Evolutionary conservation across 2,888 invertebrate species (phyloP).

Genomic region (Drosophila emarginata): DNA sequence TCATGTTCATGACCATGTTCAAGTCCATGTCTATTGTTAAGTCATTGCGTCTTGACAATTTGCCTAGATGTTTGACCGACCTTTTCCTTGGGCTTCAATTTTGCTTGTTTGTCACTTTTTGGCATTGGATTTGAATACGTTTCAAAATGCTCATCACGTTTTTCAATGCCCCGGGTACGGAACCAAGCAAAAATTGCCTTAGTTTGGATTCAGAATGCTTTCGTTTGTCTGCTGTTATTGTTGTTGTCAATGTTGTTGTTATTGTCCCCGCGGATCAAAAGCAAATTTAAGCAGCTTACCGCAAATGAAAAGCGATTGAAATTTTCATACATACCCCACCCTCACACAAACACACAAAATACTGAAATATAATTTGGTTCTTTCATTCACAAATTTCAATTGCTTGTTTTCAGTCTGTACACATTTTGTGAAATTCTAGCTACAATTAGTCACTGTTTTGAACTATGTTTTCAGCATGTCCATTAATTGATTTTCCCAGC

Average conservation of each 20-base stretch:
- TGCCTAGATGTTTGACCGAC: conserved; percentile 11
- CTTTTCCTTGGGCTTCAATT: conserved; percentile 25
- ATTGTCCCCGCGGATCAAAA: conserved; percentile 62
- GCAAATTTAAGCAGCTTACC: conserved; percentile 71
- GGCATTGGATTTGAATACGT: conserved; percentile 62
- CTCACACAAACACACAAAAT: not conserved
- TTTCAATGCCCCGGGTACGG: conserved; percentile 8
- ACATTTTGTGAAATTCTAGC: conserved; percentile 15
- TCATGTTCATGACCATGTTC: conserved; percentile 25
- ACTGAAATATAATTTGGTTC: not conserved
- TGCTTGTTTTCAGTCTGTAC: not conserved
- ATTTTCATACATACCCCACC: conserved; percentile 33
- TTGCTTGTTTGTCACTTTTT: conserved; percentile 60
- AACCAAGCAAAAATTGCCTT: conserved; percentile 27
- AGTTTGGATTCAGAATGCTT: conserved; percentile 2
- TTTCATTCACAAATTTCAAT: conserved; percentile 11
- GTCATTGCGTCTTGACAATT: conserved; percentile 22
- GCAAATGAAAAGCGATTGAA: conserved; percentile 66
- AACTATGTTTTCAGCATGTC: conserved; percentile 16
- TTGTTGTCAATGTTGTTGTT: conserved; percentile 9
- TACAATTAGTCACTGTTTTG: conserved; percentile 48
- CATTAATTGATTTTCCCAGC: conserved; percentile 67
- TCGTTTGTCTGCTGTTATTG: conserved; percentile 8
- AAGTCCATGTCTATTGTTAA: conserved; percentile 5
- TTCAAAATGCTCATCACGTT: conserved; percentile 69